These are phyloP conservation scores for Hippocampus comes DNA, from an alignment of 2,113 vertebrate species.

Conservation along the genomic window DNA sequence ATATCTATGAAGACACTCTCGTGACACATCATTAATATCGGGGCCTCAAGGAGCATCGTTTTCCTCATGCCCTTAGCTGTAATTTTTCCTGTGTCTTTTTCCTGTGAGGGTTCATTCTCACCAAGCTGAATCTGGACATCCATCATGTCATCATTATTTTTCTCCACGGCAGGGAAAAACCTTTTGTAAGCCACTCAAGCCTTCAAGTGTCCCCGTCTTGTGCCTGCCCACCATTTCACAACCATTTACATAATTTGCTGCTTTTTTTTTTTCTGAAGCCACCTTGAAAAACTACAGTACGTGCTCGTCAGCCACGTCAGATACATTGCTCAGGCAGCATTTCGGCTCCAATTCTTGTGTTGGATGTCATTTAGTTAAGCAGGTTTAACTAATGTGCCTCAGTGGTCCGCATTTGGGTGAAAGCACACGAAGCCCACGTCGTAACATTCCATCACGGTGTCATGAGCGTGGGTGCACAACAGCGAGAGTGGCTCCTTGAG, in stretches of 20 bases:
- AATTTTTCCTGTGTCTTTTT: constrained; percentile 34
- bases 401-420: neutral
- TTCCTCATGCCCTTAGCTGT: constrained; percentile 12
- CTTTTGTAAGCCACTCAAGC: constrained; percentile 2
- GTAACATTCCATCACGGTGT: neutral
- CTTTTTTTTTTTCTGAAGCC: neutral
- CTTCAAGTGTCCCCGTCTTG: neutral
- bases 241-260: neutral
- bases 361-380: neutral
- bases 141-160: constrained; percentile 19
- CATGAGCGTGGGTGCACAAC: neutral
- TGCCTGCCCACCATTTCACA: neutral
- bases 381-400: neutral
- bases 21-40: constrained; percentile 26
- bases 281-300: neutral
- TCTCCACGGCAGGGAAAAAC: constrained; percentile 12
- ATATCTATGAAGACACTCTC: constrained; percentile 12
- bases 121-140: constrained; percentile 28
- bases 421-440: neutral
- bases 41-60: constrained; percentile 13
- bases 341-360: too few species aligned
- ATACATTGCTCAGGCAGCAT: neutral
- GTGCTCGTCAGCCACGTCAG: neutral
- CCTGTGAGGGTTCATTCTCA: constrained; percentile 22
- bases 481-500: neutral